Evolutionary conservation across 2,113 vertebrate species (phyloP), one percentile per base, ranked within the genome.

Genomic region (Pygoscelis adeliae): DNA sequence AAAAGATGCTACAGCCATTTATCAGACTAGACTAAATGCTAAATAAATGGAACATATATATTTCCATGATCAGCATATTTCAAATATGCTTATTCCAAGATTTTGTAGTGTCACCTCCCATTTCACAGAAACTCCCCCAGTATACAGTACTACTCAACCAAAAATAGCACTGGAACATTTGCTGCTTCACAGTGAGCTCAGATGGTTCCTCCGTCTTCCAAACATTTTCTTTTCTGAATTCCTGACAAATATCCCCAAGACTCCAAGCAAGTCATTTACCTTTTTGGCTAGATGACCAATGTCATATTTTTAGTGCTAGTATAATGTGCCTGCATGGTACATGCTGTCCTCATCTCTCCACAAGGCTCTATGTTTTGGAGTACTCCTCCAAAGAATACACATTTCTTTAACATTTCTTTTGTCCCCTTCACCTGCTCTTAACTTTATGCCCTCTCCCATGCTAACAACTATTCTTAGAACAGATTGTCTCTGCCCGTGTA

Each of bases 141-240:
- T 56, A 65, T 36, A 70, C 34, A 62, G 40, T 90, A 93, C 30
- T 88, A 95, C 71, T 61, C 36, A 59, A 82, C 26, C 83, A 79
- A 90, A 96, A 93, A 91, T 83, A 95, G 44, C 15, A 56, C 30
- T 59, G 67, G 38, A 93, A 92, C 72, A 59, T 79, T 78, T 87
- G 42, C 52, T 63, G 29, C 67, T 88, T 89, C 72, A 91, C 88
- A 81, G 78, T 34, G 61, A 87, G 90, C 56, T 97, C 89, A 95
- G 78, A 90, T 92, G 52, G 52, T 30, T 81, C 71, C 42, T 76
- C 55, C 5, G 9, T 38, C 76, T 90, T 92, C 77, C 76, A 93
- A 78, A 82, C 15, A 61, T 65, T 71, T 81, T 55, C 11, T 84
- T 74, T 83, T 78, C 83, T 92, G 77, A 87, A 92, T 89, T 93